A percentile compares a stretch with the other conserved stretches of the same genome.
These are phyloP conservation scores for Eretmochelys imbricata DNA, from an alignment of 2,113 vertebrate species.

Conservation along the genomic window DNA sequence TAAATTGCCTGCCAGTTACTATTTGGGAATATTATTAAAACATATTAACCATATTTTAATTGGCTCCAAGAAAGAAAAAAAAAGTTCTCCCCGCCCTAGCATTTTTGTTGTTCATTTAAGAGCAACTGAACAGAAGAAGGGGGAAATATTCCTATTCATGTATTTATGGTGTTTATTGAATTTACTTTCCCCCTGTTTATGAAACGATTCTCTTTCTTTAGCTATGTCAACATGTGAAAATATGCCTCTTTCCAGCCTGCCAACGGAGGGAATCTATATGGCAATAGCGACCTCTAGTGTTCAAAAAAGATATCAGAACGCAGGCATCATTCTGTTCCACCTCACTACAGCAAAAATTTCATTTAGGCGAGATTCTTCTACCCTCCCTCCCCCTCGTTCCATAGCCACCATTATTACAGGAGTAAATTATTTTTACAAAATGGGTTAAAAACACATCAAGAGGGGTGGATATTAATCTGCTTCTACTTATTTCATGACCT, in stretches of 20 bases:
- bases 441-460: neutral
- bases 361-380: neutral
- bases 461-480: neutral
- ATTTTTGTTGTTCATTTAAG: rapidly evolving
- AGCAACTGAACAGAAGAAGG: rapidly evolving
- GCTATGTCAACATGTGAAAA: neutral
- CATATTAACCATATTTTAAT: constrained; percentile 66
- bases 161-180: neutral
- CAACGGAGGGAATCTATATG: constrained; percentile 41
- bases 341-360: neutral
- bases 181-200: neutral
- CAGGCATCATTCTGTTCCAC: neutral
- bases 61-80: constrained; percentile 1
- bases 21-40: constrained; percentile 64
- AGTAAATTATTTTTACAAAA: neutral
- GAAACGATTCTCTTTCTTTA: constrained; percentile 31
- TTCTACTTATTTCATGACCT: neutral
- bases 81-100: neutral
- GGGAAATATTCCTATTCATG: neutral
- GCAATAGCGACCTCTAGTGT: constrained; percentile 77
- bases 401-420: neutral
- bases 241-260: neutral
- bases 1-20: constrained; percentile 58
- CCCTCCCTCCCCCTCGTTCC: neutral
- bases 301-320: neutral